Percentiles rank a stretch among this genome's conserved stretches.
Conservation (phyloP, 2,888 invertebrate genomes). For the Caenorhabditis sp. region DNA sequence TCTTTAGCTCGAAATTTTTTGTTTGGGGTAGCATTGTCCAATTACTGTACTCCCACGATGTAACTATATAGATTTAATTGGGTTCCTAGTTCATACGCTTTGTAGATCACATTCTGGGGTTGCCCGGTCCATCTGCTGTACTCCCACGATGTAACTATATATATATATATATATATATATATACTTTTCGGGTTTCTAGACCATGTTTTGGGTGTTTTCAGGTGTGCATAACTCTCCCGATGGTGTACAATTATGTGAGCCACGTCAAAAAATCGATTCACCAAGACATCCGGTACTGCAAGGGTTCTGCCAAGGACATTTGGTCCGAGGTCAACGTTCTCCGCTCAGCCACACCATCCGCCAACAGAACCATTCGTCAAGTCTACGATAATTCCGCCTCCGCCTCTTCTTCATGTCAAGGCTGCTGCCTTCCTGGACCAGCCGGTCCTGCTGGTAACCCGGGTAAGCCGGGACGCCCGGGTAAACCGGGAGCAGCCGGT, state of each 20-base stretch:
- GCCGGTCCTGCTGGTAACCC: slow-evolving; percentile 47
- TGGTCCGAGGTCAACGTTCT: slow-evolving; percentile 55
- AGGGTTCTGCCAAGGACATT: slow-evolving; percentile 67
- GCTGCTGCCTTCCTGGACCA: slow-evolving; percentile 58
- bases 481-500: slow-evolving; percentile 46
- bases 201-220: no score
- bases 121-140: no score
- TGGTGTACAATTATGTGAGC: slow-evolving; percentile 70
- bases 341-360: slow-evolving; percentile 13
- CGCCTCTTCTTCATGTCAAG: slow-evolving; percentile 30
- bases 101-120: no score
- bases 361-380: slow-evolving; percentile 60
- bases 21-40: no score
- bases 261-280: slow-evolving; percentile 66
- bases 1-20: neutral
- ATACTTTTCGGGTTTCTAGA: no score
- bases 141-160: no score
- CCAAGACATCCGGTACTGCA: slow-evolving; percentile 67
- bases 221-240: slow-evolving; percentile 63
- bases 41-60: no score
- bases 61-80: no score
- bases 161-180: no score
- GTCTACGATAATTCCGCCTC: slow-evolving; percentile 27
- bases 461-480: slow-evolving; percentile 52
- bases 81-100: no score